phyloP scores from a whole-genome alignment of 37 sponge, comb jelly and placozoan species.

The Beroe forskalii region DNA sequence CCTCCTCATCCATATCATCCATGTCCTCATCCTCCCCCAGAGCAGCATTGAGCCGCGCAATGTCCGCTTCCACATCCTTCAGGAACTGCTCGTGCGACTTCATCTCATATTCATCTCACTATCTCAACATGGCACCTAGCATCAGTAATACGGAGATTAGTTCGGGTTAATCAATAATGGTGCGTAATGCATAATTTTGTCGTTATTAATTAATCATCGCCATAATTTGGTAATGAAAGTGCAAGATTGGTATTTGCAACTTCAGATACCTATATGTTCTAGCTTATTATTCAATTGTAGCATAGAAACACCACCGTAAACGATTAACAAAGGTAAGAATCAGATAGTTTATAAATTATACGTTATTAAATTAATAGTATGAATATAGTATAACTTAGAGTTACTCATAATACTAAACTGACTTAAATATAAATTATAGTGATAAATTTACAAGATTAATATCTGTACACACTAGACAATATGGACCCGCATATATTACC shows the following conservation, averaged over 20 bases:
- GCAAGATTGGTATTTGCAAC: background rate
- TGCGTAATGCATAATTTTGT: too few species aligned
- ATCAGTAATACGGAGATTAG: background rate
- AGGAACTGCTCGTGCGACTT: conserved; percentile 44
- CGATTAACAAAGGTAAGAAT: too few species aligned
- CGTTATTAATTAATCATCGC: background rate
- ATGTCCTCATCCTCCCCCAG: background rate
- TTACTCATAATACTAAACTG: too few species aligned
- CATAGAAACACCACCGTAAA: too few species aligned
- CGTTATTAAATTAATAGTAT: background rate
- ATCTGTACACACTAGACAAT: too few species aligned
- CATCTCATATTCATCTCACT: conserved; percentile 17
- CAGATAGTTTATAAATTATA: too few species aligned
- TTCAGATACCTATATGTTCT: background rate
- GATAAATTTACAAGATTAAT: too few species aligned
- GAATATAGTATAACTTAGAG: too few species aligned
- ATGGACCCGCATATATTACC: too few species aligned
- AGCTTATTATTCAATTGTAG: background rate
- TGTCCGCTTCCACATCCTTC: conserved; percentile 16
- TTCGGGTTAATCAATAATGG: background rate
- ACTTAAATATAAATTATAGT: too few species aligned
- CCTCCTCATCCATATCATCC: conserved; percentile 9
- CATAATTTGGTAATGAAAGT: too few species aligned
- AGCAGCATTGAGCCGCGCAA: background rate
- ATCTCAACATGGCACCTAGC: background rate